Evolutionary conservation across 2,888 invertebrate genomes (phyloP).

Genomic region (Ophonus ardosiacus): DNA sequence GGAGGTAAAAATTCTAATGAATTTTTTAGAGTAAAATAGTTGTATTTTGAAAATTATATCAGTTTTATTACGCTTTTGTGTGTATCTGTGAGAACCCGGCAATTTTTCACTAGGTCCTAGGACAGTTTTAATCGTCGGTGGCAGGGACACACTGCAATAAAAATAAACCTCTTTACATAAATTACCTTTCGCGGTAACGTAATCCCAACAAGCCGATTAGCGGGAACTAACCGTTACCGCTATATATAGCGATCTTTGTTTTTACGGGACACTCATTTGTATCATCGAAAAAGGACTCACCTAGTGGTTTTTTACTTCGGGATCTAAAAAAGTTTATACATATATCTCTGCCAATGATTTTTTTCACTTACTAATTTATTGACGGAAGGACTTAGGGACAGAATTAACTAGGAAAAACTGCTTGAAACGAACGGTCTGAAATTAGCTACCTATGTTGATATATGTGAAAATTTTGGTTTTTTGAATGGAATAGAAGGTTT

Average conservation of each 20-base stretch:
- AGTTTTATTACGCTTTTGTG: no score
- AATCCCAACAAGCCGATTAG: slow-evolving; percentile 31
- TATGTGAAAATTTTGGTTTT: no score
- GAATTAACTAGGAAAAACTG: no score
- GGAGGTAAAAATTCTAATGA: no score
- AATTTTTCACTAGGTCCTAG: not conserved
- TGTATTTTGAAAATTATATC: no score
- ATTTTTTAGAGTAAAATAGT: no score
- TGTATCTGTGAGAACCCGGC: no score
- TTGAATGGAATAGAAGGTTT: no score
- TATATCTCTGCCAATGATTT: not conserved
- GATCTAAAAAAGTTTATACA: not conserved
- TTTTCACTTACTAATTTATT: not conserved
- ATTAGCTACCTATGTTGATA: no score
- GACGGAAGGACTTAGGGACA: not conserved
- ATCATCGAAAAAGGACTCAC: not conserved
- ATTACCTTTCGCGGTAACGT: slow-evolving; percentile 8
- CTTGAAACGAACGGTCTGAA: no score
- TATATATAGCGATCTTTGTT: not conserved
- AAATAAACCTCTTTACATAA: slow-evolving; percentile 41
- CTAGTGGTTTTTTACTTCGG: not conserved
- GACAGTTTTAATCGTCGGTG: slow-evolving; percentile 26
- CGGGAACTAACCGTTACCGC: slow-evolving; percentile 6
- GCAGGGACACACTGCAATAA: slow-evolving; percentile 13
- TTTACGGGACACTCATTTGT: not conserved